A percentile compares a stretch with the other conserved stretches of the same genome.
Evolutionary conservation across 2,797 vertebrate genomes (phyloP).

Genomic region (Microctenopoma lineatum): DNA sequence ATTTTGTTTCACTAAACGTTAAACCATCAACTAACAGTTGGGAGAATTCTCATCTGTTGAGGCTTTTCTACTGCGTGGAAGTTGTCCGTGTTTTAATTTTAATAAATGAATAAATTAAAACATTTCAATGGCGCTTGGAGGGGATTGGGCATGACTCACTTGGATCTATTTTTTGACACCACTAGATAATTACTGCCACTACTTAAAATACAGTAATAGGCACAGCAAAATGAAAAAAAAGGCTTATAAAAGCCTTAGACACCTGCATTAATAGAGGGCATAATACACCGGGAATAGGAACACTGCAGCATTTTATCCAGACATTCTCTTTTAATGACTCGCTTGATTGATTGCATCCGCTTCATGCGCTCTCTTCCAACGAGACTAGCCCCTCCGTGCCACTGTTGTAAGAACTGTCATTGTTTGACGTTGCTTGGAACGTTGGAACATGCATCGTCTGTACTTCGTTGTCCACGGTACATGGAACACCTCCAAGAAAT

Average conservation of each 20-base stretch:
- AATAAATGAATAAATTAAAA: too few relatives aligned
- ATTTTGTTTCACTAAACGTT: background rate
- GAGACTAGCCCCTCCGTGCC: background rate
- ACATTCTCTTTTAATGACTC: background rate
- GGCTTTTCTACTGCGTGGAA: background rate
- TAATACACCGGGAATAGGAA: background rate
- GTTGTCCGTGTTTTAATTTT: background rate
- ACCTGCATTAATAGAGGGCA: constrained; percentile 1
- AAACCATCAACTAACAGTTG: background rate
- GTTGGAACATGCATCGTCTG: too few relatives aligned
- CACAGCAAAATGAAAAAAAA: background rate
- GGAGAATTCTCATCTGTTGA: background rate
- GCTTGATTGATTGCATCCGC: background rate
- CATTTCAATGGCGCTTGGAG: background rate
- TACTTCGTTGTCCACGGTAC: background rate
- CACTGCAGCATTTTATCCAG: background rate
- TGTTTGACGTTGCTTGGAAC: background rate
- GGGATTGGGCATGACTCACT: background rate
- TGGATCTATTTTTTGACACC: background rate
- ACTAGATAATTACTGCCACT: background rate
- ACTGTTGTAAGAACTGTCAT: background rate
- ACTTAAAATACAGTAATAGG: background rate
- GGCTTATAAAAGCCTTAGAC: background rate
- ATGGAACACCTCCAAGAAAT: constrained; percentile 6
- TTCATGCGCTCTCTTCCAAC: constrained; percentile 7